Base-by-base conservation (phyloP, 2,888 invertebrate species). In the Aspidapion aeneum region DNA sequence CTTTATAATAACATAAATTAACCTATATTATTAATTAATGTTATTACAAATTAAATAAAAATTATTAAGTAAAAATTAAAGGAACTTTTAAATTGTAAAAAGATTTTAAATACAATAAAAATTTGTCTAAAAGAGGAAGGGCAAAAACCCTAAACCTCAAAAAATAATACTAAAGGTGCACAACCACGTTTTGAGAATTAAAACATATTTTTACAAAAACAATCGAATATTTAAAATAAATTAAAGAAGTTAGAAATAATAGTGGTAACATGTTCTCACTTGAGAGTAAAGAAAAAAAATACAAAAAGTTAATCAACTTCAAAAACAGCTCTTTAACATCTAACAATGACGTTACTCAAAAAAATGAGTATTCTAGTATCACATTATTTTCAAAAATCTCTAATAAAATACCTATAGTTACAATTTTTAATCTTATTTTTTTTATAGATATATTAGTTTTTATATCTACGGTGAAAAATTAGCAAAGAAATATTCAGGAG, bases 241-340 rank as follows among this genome's bases (percentile, higher is more conserved):
- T 58, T 62, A 66, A 67, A 67, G 66, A 71, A 71, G 62, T 67
- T 68, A 70, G 70, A 70, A 64, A 67, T 67, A 71, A 74, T 70
- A 75, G 73, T 78, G 79, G 79, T 79, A 79, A 79, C 79, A 75
- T 74, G 69, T 74, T 78, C 75, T 77, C 77, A 76, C 77, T 76
- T 74, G 72, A 70, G 70, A 55, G 48, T 52, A 9, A 57, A 55
- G 49, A 21, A 49, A 55, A 60, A 60, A 57, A 22, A 60, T 57
- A 62, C 48, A 60, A 63, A 61, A 60, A 57, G 61, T 52, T 56
- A 19, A 50, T 58, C 51, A 62, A 64, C 56, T 59, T 62, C 55
- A n/a, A 60, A 62, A 58, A 22, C 59, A 48, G 55, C 58, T 64
- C 49, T 48, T 61, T 69, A 69, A 64, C 62, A 69, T 68, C 72